A percentile compares a stretch with the other conserved stretches of the same genome.
phyloP scores from a whole-genome alignment of 2,113 vertebrate species.

The Ornithorhynchus anatinus region DNA sequence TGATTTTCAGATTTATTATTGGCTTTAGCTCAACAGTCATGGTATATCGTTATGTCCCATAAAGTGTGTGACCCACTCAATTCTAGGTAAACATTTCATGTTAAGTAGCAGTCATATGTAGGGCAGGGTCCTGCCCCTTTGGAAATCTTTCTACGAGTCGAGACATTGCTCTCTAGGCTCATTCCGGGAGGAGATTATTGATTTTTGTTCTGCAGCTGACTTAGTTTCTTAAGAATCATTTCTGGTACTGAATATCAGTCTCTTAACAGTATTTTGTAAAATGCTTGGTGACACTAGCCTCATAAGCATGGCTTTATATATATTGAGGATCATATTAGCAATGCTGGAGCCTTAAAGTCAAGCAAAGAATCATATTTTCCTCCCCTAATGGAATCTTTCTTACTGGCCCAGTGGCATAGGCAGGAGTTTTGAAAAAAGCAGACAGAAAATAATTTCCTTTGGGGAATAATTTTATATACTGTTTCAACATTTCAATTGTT shows the following conservation, averaged over 20 bases:
- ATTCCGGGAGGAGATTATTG: background rate
- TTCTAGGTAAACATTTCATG: background rate
- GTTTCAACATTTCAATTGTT: too few relatives aligned
- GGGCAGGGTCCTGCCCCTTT: background rate
- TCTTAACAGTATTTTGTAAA: constrained; percentile 10
- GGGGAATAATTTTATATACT: too few relatives aligned
- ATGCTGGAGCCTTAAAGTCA: constrained; percentile 19
- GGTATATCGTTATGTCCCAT: background rate
- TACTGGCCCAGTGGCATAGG: background rate
- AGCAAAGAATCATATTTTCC: constrained; percentile 11
- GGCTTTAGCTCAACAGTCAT: background rate
- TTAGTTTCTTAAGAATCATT: constrained; percentile 27
- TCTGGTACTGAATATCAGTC: constrained; percentile 4
- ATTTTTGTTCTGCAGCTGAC: constrained; percentile 39
- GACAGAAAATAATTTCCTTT: too few relatives aligned
- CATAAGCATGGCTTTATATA: constrained; percentile 20
- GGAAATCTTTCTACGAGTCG: constrained; percentile 7
- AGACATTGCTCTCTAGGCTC: background rate
- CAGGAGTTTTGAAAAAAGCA: background rate
- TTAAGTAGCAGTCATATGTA: background rate
- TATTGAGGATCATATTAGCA: constrained; percentile 19
- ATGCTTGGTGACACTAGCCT: background rate
- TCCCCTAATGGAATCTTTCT: constrained; percentile 5
- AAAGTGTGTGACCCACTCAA: background rate
- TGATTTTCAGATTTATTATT: background rate